Conservation (phyloP, 2,888 invertebrate species). For the Mesochorus sp. region DNA sequence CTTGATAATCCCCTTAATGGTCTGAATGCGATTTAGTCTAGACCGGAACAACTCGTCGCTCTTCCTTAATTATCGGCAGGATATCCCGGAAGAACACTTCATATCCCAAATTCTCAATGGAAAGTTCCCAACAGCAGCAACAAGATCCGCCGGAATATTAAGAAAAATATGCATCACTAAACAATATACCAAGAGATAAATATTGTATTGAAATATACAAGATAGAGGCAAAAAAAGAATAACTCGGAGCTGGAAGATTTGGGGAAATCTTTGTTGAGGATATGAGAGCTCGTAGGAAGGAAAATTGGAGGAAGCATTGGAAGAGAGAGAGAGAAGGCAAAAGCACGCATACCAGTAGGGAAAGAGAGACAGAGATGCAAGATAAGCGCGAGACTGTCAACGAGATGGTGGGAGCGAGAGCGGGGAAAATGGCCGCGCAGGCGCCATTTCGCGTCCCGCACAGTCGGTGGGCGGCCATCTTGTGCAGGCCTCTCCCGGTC, state of each 20-base stretch:
- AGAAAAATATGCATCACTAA: constrained; percentile 43
- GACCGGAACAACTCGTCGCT: constrained; percentile 35
- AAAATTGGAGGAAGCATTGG: constrained; percentile 2
- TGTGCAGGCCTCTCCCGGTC: constrained; percentile 58
- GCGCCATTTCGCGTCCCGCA: constrained; percentile 76
- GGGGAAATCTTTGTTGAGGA: not conserved
- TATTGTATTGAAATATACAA: constrained; percentile 21
- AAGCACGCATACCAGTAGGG: constrained; percentile 36
- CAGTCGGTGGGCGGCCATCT: constrained; percentile 60
- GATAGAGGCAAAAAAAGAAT: constrained; percentile 26
- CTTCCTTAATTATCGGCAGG: constrained; percentile 42
- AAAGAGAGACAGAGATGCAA: constrained; percentile 51
- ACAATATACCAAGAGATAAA: constrained; percentile 44
- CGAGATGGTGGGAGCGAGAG: constrained; percentile 34
- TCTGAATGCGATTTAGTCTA: constrained; percentile 11
- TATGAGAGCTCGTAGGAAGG: constrained; percentile 2
- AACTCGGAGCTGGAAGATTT: constrained; percentile 14
- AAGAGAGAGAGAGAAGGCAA: constrained; percentile 14
- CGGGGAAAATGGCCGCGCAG: constrained; percentile 68
- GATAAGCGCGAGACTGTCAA: constrained; percentile 37
- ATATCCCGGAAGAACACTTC: constrained; percentile 6
- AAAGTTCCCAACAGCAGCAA: constrained; percentile 18
- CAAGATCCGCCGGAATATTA: constrained; percentile 55
- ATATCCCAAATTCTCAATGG: constrained; percentile 7
- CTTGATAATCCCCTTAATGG: not conserved